Percentiles rank a stretch among this genome's conserved stretches.
phyloP scores from a whole-genome alignment of 2,797 vertebrate species.

The Clarias fuscus region DNA sequence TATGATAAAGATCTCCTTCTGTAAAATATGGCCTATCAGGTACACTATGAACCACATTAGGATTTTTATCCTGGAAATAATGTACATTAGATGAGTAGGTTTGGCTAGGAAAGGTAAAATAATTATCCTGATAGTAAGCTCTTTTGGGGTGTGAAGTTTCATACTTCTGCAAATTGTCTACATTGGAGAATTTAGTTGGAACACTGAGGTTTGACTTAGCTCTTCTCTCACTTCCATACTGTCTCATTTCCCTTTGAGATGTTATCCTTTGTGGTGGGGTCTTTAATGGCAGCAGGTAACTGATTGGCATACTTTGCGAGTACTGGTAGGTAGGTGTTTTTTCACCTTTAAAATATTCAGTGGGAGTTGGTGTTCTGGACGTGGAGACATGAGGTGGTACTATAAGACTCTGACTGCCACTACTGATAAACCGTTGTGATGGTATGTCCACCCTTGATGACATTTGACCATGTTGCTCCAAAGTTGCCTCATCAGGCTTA shows the following conservation, averaged over 20 bases:
- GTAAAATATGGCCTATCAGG: slow-evolving; percentile 75
- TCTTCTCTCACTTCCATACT: slow-evolving; percentile 79
- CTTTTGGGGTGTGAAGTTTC: slow-evolving; percentile 72
- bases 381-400: slow-evolving; percentile 82
- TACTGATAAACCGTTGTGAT: slow-evolving; percentile 76
- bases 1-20: slow-evolving; percentile 77
- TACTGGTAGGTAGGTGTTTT: slow-evolving; percentile 78
- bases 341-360: slow-evolving; percentile 85
- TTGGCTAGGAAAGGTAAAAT: slow-evolving; percentile 72
- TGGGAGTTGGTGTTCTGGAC: slow-evolving; percentile 87
- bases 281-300: slow-evolving; percentile 75
- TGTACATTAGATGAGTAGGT: slow-evolving; percentile 74
- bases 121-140: slow-evolving; percentile 77
- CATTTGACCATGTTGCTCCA: slow-evolving; percentile 78
- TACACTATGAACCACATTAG: slow-evolving; percentile 74
- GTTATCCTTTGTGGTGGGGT: slow-evolving; percentile 77
- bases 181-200: slow-evolving; percentile 89
- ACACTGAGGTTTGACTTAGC: slow-evolving; percentile 80
- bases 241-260: slow-evolving; percentile 73
- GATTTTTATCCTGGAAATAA: slow-evolving; percentile 78
- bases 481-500: slow-evolving; percentile 84
- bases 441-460: slow-evolving; percentile 70
- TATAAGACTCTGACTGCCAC: slow-evolving; percentile 76
- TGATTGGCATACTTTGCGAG: slow-evolving; percentile 78
- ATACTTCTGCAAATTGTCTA: slow-evolving; percentile 82